Evolutionary conservation across 2,797 vertebrate genomes (phyloP).

Genomic region (Emydoidea blandingii): DNA sequence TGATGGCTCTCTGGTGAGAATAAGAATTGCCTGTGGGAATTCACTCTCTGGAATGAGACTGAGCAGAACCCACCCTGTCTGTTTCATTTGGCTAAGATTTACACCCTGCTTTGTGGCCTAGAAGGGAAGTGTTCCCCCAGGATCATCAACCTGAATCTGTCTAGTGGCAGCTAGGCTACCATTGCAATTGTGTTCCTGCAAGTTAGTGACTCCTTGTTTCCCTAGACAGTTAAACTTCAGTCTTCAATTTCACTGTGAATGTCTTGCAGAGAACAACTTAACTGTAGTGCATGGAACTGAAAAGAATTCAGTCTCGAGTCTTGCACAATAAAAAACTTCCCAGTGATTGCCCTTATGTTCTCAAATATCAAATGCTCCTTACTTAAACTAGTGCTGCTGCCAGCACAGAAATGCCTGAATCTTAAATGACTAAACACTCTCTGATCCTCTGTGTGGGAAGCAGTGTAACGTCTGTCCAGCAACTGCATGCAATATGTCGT

Average conservation of each 20-base stretch:
- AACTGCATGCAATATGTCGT: background rate
- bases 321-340: background rate
- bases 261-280: background rate
- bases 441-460: too few relatives aligned
- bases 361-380: background rate
- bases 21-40: background rate
- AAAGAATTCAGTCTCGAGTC: background rate
- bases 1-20: too few relatives aligned
- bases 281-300: background rate
- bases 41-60: background rate
- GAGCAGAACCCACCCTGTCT: conserved; percentile 40
- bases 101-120: conserved; percentile 38
- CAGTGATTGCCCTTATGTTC: background rate
- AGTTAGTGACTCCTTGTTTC: background rate
- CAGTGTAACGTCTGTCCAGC: background rate
- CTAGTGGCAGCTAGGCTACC: background rate
- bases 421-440: too few relatives aligned
- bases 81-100: background rate
- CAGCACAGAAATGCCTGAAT: background rate
- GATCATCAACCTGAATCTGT: background rate
- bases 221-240: background rate
- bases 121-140: conserved; percentile 12
- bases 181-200: background rate
- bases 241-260: background rate
- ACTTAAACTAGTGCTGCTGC: background rate